Percentiles rank a stretch among this genome's conserved stretches.
Conservation (phyloP, 2,888 invertebrate species). For the Tetanocera ferruginea region DNA sequence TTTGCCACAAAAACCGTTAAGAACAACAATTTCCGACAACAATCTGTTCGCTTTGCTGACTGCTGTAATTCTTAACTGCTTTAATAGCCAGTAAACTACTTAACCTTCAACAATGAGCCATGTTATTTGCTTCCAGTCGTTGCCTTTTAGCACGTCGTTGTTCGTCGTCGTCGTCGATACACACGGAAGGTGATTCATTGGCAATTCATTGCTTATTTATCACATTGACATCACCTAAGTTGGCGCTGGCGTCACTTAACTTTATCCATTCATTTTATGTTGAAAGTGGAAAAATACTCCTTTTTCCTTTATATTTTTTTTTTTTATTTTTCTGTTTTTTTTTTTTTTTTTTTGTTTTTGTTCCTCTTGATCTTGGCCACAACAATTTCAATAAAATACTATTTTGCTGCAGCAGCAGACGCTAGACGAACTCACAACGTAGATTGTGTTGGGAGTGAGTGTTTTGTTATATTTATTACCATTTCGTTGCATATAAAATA, state of each 20-base stretch:
- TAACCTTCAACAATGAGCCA: conserved; percentile 19
- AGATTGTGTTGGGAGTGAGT: not conserved
- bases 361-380: conserved; percentile 13
- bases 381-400: conserved; percentile 34
- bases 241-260: conserved; percentile 37
- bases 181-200: conserved; percentile 32
- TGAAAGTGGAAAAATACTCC: conserved; percentile 10
- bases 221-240: conserved; percentile 35
- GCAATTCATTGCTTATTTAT: conserved; percentile 38
- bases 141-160: not conserved
- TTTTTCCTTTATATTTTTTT: not conserved
- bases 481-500: conserved; percentile 28
- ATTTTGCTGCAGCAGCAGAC: conserved; percentile 13
- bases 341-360: not conserved
- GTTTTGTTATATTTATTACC: conserved; percentile 32
- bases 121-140: not conserved
- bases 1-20: too few relatives aligned
- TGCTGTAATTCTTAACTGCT: too few relatives aligned
- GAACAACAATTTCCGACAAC: too few relatives aligned
- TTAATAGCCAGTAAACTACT: not conserved
- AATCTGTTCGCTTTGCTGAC: too few relatives aligned
- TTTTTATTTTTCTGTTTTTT: not conserved
- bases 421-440: not conserved
- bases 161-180: not conserved
- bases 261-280: conserved; percentile 31